These are phyloP conservation scores for Hoplodrina blanda DNA, from an alignment of 2,888 invertebrate genomes.

Conservation along the genomic window DNA sequence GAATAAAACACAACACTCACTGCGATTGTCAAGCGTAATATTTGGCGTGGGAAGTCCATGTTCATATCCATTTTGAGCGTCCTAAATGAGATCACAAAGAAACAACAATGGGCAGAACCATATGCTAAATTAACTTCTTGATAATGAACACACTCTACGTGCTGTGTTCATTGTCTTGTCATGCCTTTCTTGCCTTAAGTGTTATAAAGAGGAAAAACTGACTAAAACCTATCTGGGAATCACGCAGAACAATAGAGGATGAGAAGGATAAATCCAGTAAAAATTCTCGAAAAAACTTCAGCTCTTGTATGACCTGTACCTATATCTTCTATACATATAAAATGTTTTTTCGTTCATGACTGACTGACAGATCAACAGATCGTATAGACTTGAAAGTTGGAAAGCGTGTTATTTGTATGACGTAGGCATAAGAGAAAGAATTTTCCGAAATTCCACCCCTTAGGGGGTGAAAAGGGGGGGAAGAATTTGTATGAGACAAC, in stretches of 20 bases:
- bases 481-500: no score
- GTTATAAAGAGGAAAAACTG: conserved; percentile 21
- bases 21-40: background rate
- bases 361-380: no score
- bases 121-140: conserved; percentile 15
- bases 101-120: conserved; percentile 13
- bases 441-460: no score
- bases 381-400: no score
- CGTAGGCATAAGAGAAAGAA: no score
- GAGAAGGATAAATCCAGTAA: background rate
- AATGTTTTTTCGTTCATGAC: no score
- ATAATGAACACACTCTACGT: conserved; percentile 3
- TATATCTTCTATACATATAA: no score
- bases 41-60: background rate
- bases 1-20: background rate
- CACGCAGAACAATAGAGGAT: background rate
- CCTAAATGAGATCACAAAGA: conserved; percentile 3
- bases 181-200: conserved; percentile 27
- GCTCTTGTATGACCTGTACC: background rate
- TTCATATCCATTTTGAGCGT: background rate
- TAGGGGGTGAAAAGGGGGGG: no score
- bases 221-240: background rate
- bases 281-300: background rate
- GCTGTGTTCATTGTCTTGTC: conserved; percentile 25
- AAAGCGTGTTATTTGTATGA: no score